These are phyloP conservation scores for Chydorus sphaericus DNA, from an alignment of 2,888 invertebrate species.

Conservation along the genomic window DNA sequence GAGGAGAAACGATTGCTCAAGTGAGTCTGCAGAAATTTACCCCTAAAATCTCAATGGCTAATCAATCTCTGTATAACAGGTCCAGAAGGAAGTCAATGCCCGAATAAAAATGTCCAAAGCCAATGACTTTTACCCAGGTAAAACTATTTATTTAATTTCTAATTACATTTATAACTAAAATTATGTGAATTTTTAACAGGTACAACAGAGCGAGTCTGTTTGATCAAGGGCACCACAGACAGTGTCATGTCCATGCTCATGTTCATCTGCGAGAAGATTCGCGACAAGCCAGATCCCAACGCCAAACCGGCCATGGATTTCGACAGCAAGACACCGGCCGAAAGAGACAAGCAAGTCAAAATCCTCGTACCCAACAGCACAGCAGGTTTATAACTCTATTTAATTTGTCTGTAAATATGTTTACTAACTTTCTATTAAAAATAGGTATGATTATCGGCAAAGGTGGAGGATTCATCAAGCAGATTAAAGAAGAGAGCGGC, in stretches of 20 bases:
- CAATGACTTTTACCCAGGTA: slow-evolving; percentile 97
- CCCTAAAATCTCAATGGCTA: no score
- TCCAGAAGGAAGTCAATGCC: slow-evolving; percentile 94
- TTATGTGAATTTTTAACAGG: slow-evolving; percentile 37
- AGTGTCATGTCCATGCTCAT: slow-evolving; percentile 82
- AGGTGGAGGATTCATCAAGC: slow-evolving; percentile 89
- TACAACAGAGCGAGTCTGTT: slow-evolving; percentile 83
- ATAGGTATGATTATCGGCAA: slow-evolving; percentile 81
- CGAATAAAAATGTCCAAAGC: slow-evolving; percentile 99
- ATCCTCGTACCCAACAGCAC: slow-evolving; percentile 92
- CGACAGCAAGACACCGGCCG: slow-evolving; percentile 61
- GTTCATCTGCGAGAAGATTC: slow-evolving; percentile 90
- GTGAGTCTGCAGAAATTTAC: no score
- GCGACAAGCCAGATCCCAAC: slow-evolving; percentile 83
- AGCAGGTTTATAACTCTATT: slow-evolving; percentile 43
- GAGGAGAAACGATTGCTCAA: slow-evolving; percentile 95
- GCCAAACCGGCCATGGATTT: slow-evolving; percentile 60
- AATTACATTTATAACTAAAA: neutral
- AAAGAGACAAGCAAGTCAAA: slow-evolving; percentile 88
- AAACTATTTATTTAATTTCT: slow-evolving; percentile 23
- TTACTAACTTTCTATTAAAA: neutral
- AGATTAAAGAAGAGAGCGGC: slow-evolving; percentile 84
- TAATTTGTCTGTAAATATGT: no score
- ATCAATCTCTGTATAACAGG: no score
- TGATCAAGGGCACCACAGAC: slow-evolving; percentile 79